Percentiles rank a stretch among this genome's conserved stretches.
Conservation (phyloP, 1,140 invertebrate species). For the Eupeodes corollae region DNA sequence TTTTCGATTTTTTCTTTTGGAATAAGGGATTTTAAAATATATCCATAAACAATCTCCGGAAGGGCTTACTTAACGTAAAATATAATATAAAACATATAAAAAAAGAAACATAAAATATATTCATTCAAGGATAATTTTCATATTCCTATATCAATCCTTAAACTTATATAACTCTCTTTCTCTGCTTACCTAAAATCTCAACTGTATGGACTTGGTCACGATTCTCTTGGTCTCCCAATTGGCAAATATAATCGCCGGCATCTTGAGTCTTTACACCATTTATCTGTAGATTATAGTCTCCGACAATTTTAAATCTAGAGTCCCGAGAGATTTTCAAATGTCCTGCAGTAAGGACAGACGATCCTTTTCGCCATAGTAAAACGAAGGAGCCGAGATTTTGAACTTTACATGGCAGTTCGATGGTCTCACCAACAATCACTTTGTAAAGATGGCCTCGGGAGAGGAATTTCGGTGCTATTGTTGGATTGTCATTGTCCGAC, state of each 20-base stretch:
- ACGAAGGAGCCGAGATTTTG: constrained; percentile 55
- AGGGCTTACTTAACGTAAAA: too few species aligned
- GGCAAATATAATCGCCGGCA: constrained; percentile 42
- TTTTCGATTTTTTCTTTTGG: too few species aligned
- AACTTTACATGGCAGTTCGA: constrained; percentile 62
- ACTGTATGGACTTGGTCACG: constrained; percentile 43
- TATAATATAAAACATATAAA: too few species aligned
- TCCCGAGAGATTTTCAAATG: constrained; percentile 50
- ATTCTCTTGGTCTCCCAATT: constrained; percentile 41
- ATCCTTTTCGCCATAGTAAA: constrained; percentile 49
- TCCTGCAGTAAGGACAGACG: constrained; percentile 47
- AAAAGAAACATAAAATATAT: too few species aligned
- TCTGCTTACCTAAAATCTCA: constrained; percentile 42
- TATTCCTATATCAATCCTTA: too few species aligned
- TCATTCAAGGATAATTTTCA: neutral
- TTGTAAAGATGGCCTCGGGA: constrained; percentile 59
- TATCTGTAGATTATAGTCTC: constrained; percentile 50
- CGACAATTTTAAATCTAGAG: constrained; percentile 45
- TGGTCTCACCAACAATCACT: constrained; percentile 61
- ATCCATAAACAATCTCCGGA: too few species aligned
- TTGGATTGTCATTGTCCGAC: constrained; percentile 22
- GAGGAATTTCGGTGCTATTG: constrained; percentile 48
- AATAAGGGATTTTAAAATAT: too few species aligned
- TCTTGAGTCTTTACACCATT: constrained; percentile 44
- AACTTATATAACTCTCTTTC: neutral